These are phyloP conservation scores for Hololepta plana DNA, from an alignment of 2,888 invertebrate species.

Conservation along the genomic window DNA sequence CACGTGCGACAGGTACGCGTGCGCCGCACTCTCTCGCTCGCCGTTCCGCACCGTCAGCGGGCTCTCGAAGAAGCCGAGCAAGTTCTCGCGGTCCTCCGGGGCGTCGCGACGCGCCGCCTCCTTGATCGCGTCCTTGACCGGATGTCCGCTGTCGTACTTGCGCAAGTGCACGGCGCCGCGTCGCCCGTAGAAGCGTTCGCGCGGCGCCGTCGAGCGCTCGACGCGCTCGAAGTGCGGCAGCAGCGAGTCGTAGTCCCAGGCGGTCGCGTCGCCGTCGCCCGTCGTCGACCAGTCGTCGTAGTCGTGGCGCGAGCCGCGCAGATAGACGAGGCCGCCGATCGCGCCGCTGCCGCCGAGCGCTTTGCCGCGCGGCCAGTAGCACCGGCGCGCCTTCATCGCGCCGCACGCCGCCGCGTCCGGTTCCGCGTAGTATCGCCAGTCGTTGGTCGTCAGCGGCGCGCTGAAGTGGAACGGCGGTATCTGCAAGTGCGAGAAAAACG, in stretches of 20 bases:
- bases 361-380: conserved; percentile 29
- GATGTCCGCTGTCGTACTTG: conserved; percentile 5
- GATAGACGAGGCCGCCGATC: conserved; percentile 29
- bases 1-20: conserved; percentile 38
- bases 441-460: conserved; percentile 8
- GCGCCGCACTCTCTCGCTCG: conserved; percentile 31
- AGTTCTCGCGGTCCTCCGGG: conserved; percentile 15
- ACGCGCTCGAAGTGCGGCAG: conserved; percentile 11
- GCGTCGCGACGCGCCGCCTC: too few species aligned
- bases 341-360: conserved; percentile 29
- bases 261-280: conserved; percentile 66
- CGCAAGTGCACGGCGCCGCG: conserved; percentile 6
- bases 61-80: conserved; percentile 20
- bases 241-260: conserved; percentile 6
- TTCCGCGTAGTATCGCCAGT: conserved; percentile 17
- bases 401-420: conserved; percentile 16
- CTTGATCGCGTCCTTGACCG: conserved; percentile 5
- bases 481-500: conserved; percentile 7
- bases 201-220: conserved; percentile 5
- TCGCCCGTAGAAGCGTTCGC: conserved; percentile 7
- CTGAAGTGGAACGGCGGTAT: conserved; percentile 13
- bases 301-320: conserved; percentile 45
- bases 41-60: conserved; percentile 28
- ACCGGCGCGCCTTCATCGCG: conserved; percentile 13
- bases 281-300: conserved; percentile 64